Evolutionary conservation across 1,140 invertebrate genomes (phyloP), one percentile per base, ranked within the genome.

Genomic region (Oppia nitens): DNA sequence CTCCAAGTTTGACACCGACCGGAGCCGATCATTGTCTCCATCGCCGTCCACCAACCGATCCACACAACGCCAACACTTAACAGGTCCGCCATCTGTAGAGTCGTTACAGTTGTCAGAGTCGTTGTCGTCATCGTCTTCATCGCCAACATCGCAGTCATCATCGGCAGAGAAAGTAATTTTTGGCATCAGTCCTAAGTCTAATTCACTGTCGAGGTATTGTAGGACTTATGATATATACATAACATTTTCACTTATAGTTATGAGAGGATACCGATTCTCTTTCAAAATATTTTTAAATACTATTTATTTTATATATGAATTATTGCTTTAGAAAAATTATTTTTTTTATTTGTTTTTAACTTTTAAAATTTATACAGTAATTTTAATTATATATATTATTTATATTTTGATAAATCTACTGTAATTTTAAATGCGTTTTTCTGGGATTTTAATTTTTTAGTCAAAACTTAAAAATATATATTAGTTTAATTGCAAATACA

Each of bases 121-220:
- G 4, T 6, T 20, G 6, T 24, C 27, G 4, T 51, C 27, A 25
- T 4, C 23, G n/a, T 25, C 49, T 51, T 51, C 49, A 23, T 51
- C 49, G 14, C 6, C 6, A 9, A 14, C 49, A 9, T 51, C 49
- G 6, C n/a, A 9, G 21, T 6, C 27, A n/a, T 51, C 49, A 6
- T 28, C 49, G n/a, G 3, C 14, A 12, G 3, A 57, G 11, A 48
- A 50, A 24, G 26, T 27, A 21, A 47, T 57, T n/a, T 57, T 57
- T 57, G 56, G 56, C 47, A 57, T 57, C 23, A 57, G 56, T 52
- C 56, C 56, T 9, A 57, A 57, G 50, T 57, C 56, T 27, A 57
- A 24, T 57, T 57, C 56, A 57, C 47, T 57, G n/a, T 48, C 56
- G 47, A 57, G 56, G 56, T 57, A 57, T 40, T 9, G 32, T 17